These are phyloP conservation scores for Patella depressa DNA, from an alignment of 2,888 invertebrate genomes.

Conservation along the genomic window DNA sequence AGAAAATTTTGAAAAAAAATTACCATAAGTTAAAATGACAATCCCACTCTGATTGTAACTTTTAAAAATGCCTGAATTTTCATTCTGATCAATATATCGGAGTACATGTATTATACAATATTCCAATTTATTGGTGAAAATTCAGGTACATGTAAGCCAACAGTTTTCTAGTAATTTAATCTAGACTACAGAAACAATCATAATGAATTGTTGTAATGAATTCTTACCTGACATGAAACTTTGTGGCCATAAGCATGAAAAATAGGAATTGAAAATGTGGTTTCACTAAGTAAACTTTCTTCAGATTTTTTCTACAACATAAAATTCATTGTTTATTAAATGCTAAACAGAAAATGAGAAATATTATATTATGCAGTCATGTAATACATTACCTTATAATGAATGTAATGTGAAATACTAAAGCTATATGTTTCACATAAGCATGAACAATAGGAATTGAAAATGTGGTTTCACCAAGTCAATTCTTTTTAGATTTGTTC, in stretches of 20 bases:
- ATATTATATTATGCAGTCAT: not conserved
- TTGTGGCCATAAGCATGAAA: slow-evolving; percentile 13
- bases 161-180: too few relatives aligned
- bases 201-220: not conserved
- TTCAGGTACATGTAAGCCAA: not conserved
- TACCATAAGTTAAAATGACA: not conserved
- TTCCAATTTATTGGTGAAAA: not conserved
- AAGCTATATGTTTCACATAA: not conserved
- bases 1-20: not conserved
- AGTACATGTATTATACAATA: not conserved
- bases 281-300: not conserved
- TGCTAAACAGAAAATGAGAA: not conserved
- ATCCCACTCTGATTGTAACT: not conserved
- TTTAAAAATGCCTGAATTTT: not conserved
- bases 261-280: slow-evolving; percentile 13
- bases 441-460: slow-evolving; percentile 17
- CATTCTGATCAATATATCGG: not conserved
- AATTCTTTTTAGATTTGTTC: not conserved
- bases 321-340: not conserved
- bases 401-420: too few relatives aligned
- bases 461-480: not conserved
- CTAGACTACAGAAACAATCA: not conserved
- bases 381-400: too few relatives aligned
- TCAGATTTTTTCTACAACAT: not conserved
- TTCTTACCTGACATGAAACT: slow-evolving; percentile 7